phyloP scores from a whole-genome alignment of 1,140 invertebrate species.

The Linepithema humile region DNA sequence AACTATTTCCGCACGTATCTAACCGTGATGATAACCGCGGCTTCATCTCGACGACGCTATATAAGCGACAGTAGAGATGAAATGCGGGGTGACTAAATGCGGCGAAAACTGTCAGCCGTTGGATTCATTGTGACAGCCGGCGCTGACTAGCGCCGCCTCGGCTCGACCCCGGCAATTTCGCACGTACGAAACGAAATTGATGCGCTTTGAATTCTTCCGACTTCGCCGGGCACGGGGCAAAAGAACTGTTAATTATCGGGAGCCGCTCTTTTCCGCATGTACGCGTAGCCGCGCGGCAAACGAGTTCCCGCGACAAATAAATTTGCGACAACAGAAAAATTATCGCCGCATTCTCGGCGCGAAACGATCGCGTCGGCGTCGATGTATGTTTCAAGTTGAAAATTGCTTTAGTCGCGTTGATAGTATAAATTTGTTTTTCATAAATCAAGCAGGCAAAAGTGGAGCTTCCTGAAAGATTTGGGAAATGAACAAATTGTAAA shows the following conservation, averaged over 20 bases:
- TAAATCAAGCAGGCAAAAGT: neutral
- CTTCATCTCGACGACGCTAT: slow-evolving; percentile 35
- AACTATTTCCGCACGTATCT: slow-evolving; percentile 22
- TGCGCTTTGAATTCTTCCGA: slow-evolving; percentile 65
- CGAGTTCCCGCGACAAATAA: slow-evolving; percentile 33
- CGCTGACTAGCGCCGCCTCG: slow-evolving; percentile 42
- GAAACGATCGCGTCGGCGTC: slow-evolving; percentile 2
- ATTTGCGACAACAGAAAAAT: slow-evolving; percentile 59
- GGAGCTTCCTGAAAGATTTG: neutral
- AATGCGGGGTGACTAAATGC: slow-evolving; percentile 58
- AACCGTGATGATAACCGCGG: slow-evolving; percentile 10
- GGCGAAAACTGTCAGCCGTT: slow-evolving; percentile 60
- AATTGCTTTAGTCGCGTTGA: slow-evolving; percentile 5
- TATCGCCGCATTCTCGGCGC: slow-evolving; percentile 30
- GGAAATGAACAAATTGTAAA: neutral
- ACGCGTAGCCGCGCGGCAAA: slow-evolving; percentile 2
- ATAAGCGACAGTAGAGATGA: slow-evolving; percentile 49
- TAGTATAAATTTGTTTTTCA: slow-evolving; percentile 15
- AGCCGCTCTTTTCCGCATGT: slow-evolving; percentile 13
- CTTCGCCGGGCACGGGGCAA: slow-evolving; percentile 41
- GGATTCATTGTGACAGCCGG: slow-evolving; percentile 62
- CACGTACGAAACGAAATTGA: slow-evolving; percentile 63
- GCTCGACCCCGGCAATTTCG: slow-evolving; percentile 48
- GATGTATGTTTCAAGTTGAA: slow-evolving; percentile 19
- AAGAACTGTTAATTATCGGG: slow-evolving; percentile 64